A percentile compares a stretch with the other conserved stretches of the same genome.
Conservation (phyloP, 2,113 vertebrate species). For the Zootoca vivipara region DNA sequence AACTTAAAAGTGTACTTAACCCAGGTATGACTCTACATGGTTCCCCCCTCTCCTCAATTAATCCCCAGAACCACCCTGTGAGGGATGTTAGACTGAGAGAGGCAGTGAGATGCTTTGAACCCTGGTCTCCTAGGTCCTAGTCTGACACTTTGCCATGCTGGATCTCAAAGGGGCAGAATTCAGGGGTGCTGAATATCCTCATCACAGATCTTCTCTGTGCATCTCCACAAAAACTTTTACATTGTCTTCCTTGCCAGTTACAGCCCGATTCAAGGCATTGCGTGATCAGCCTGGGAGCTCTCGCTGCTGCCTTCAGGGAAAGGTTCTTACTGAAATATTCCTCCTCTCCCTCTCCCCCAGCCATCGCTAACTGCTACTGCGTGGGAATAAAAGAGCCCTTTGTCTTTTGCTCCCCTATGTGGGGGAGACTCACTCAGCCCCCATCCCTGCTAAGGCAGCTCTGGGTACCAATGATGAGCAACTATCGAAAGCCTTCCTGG, state of each 20-base stretch:
- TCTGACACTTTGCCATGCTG: too few species aligned
- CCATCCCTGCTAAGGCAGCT: slow-evolving; percentile 57
- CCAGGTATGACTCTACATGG: too few species aligned
- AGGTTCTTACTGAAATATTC: slow-evolving; percentile 58
- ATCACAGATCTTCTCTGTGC: neutral
- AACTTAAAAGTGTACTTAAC: too few species aligned
- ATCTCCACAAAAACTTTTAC: too few species aligned
- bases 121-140: too few species aligned
- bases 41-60: too few species aligned
- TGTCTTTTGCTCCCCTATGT: slow-evolving; percentile 57
- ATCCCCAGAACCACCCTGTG: too few species aligned
- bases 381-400: slow-evolving; percentile 70
- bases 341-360: slow-evolving; percentile 3
- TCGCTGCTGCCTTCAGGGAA: slow-evolving; percentile 56
- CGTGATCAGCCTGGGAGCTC: slow-evolving; percentile 23
- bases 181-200: neutral
- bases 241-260: too few species aligned
- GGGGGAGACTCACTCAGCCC: slow-evolving; percentile 17
- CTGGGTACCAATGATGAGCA: slow-evolving; percentile 62
- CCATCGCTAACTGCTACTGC: slow-evolving; percentile 61
- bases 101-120: too few species aligned
- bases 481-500: slow-evolving; percentile 51
- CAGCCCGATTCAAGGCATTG: neutral
- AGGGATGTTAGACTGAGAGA: too few species aligned
- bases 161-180: too few species aligned